phyloP scores from a whole-genome alignment of 2,888 invertebrate species.

The Drosophila peninsularis region DNA sequence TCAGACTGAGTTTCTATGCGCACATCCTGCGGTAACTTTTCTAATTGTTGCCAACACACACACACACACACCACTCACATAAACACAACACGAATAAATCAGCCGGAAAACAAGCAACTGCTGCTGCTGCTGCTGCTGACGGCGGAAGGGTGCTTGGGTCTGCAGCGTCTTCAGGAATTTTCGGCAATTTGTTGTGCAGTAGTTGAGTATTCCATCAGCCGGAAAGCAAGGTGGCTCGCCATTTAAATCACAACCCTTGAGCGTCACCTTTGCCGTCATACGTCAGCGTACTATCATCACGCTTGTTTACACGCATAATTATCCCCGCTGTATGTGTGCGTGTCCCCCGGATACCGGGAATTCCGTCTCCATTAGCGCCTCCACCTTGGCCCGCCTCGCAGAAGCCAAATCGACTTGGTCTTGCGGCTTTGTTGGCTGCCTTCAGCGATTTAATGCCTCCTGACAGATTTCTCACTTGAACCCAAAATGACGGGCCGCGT shows the following conservation, averaged over 20 bases:
- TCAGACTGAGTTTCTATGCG: slow-evolving; percentile 37
- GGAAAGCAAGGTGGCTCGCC: slow-evolving; percentile 27
- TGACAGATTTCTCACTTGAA: slow-evolving; percentile 77
- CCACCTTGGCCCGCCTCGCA: not conserved
- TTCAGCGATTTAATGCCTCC: slow-evolving; percentile 67
- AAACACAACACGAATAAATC: slow-evolving; percentile 81
- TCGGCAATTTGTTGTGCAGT: slow-evolving; percentile 71
- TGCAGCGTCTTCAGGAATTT: slow-evolving; percentile 42
- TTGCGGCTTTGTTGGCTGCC: slow-evolving; percentile 59
- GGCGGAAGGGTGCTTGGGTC: slow-evolving; percentile 39
- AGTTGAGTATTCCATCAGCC: slow-evolving; percentile 62
- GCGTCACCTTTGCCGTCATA: slow-evolving; percentile 54
- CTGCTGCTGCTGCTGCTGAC: slow-evolving; percentile 21
- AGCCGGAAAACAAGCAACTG: slow-evolving; percentile 65
- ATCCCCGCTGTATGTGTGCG: slow-evolving; percentile 8
- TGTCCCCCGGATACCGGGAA: slow-evolving; percentile 62
- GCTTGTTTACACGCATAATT: slow-evolving; percentile 80
- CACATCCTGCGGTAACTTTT: slow-evolving; percentile 81
- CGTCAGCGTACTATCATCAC: slow-evolving; percentile 78
- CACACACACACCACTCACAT: too few relatives aligned
- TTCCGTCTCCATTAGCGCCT: slow-evolving; percentile 30
- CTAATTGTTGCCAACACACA: slow-evolving; percentile 81
- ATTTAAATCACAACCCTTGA: slow-evolving; percentile 56
- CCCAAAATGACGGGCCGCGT: slow-evolving; percentile 68
- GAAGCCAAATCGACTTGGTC: slow-evolving; percentile 14